These are phyloP conservation scores for Thyatira batis DNA, from an alignment of 2,888 invertebrate genomes.

Conservation along the genomic window DNA sequence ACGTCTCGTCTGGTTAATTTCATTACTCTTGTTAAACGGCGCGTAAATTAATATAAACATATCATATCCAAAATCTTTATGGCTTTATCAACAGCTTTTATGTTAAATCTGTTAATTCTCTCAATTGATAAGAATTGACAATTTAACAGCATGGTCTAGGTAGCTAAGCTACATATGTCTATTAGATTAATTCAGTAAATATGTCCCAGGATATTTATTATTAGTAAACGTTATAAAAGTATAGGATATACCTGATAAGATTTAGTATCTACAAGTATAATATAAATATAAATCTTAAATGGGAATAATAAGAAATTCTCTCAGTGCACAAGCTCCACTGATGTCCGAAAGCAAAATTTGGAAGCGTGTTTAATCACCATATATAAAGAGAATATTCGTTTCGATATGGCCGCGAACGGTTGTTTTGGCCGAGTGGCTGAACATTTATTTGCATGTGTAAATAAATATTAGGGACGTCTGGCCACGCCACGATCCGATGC, in stretches of 20 bases:
- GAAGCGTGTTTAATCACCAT: neutral
- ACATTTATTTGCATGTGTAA: slow-evolving; percentile 65
- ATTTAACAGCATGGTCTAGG: no score
- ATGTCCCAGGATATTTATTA: no score
- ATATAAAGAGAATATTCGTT: neutral
- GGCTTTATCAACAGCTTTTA: neutral
- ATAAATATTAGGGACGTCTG: slow-evolving; percentile 62
- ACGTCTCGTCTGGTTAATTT: slow-evolving; percentile 20
- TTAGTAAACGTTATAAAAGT: no score
- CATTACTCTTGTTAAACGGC: slow-evolving; percentile 17
- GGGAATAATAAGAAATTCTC: no score
- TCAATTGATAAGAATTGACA: no score
- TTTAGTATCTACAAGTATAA: no score
- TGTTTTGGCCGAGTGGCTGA: slow-evolving; percentile 33
- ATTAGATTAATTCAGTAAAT: no score
- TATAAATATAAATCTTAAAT: no score
- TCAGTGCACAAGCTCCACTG: no score
- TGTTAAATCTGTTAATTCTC: neutral
- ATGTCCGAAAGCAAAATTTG: neutral
- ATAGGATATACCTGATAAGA: no score
- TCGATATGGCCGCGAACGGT: slow-evolving; percentile 9
- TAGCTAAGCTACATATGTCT: no score
- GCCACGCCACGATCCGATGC: slow-evolving; percentile 33
- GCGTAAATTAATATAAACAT: neutral
- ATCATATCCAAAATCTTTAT: neutral